Conservation (phyloP, 2,888 invertebrate genomes). For the Philereme transversata region DNA sequence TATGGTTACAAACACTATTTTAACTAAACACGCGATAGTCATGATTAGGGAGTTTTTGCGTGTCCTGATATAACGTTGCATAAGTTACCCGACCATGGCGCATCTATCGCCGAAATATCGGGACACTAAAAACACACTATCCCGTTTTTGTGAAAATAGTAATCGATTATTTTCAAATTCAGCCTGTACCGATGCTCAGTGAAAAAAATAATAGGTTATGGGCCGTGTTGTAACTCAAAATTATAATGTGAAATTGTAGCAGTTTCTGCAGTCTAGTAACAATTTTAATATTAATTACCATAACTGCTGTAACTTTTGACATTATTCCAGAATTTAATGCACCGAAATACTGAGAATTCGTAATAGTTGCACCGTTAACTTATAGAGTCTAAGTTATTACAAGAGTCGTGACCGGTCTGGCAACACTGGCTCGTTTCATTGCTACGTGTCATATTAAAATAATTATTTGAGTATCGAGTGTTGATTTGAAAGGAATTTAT, state of each 20-base stretch:
- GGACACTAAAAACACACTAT: too few relatives aligned
- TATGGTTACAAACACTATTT: too few relatives aligned
- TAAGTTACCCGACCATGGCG: too few relatives aligned
- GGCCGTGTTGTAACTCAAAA: background rate
- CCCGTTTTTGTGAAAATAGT: too few relatives aligned
- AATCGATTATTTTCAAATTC: too few relatives aligned
- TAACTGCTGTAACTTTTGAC: slow-evolving; percentile 11
- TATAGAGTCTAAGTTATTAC: slow-evolving; percentile 20
- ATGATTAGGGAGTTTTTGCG: too few relatives aligned
- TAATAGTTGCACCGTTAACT: slow-evolving; percentile 20
- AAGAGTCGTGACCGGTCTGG: slow-evolving; percentile 32
- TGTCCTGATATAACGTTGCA: too few relatives aligned
- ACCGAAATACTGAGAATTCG: slow-evolving; percentile 24
- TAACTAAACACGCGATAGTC: too few relatives aligned
- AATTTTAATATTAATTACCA: background rate
- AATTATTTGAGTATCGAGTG: slow-evolving; percentile 48
- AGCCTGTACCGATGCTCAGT: too few relatives aligned
- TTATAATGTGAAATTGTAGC: too few relatives aligned
- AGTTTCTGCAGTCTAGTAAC: too few relatives aligned
- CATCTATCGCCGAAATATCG: too few relatives aligned
- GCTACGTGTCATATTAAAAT: slow-evolving; percentile 52
- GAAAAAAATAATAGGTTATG: background rate
- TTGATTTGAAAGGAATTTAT: slow-evolving; percentile 45
- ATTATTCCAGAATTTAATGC: slow-evolving; percentile 13
- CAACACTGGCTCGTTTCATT: slow-evolving; percentile 36